Percentiles rank a stretch among this genome's conserved stretches.
Evolutionary conservation across 1,140 invertebrate genomes (phyloP).

Genomic region (Brachionus rubens): DNA sequence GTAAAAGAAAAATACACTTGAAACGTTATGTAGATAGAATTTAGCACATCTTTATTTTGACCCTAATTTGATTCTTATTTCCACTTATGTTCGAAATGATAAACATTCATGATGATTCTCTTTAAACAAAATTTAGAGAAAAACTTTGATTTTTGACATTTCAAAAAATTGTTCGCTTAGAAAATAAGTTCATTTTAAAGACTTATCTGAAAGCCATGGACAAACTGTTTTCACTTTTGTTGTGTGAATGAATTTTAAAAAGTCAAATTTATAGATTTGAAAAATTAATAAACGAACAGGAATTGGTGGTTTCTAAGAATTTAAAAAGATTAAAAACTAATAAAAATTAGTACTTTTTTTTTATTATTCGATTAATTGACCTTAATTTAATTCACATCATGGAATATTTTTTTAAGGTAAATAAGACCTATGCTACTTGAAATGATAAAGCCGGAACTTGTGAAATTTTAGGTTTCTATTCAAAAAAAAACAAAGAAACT

Average conservation of each 20-base stretch:
- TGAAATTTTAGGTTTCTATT: neutral
- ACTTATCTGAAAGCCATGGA: too few species aligned
- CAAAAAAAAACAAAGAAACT: neutral
- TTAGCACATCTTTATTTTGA: too few species aligned
- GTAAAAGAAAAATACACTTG: conserved; percentile 21
- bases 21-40: too few species aligned
- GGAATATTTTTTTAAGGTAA: too few species aligned
- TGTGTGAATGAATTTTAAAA: conserved; percentile 31
- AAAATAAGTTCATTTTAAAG: too few species aligned
- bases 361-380: conserved; percentile 2
- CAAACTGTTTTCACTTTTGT: too few species aligned
- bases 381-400: conserved; percentile 2
- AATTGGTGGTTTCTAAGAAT: neutral
- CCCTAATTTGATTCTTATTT: too few species aligned
- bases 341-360: neutral
- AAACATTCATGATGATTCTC: too few species aligned
- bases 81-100: too few species aligned
- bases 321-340: neutral
- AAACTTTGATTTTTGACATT: too few species aligned
- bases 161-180: too few species aligned
- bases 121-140: too few species aligned
- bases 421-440: neutral
- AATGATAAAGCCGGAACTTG: conserved; percentile 30
- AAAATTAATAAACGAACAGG: neutral
- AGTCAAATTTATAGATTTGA: conserved; percentile 9